These are phyloP conservation scores for Patagioenas fasciata DNA, from an alignment of 2,113 vertebrate genomes.

Conservation along the genomic window DNA sequence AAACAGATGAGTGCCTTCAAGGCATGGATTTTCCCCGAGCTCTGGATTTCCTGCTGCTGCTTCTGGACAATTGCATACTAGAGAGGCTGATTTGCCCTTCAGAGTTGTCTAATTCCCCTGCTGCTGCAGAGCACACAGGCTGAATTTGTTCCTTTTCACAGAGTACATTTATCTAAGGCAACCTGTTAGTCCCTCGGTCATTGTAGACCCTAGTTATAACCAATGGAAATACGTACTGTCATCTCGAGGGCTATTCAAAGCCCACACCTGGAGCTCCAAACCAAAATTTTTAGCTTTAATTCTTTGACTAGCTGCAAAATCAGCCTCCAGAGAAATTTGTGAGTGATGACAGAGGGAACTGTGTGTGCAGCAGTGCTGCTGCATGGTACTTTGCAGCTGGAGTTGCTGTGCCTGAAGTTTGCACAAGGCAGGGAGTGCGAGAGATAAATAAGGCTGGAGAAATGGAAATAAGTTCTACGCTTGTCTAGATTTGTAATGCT, in stretches of 20 bases:
- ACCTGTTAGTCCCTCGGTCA: not conserved
- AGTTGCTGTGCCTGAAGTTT: not conserved
- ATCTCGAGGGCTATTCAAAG: not conserved
- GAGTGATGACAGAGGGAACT: not conserved
- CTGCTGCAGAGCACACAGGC: accelerated
- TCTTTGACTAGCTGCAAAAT: not conserved
- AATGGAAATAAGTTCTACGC: not conserved
- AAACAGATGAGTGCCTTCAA: not conserved
- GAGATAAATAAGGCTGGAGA: not conserved
- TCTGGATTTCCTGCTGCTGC: not conserved
- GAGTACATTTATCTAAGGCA: not conserved
- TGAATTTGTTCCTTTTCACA: not conserved
- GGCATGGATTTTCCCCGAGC: not conserved
- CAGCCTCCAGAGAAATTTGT: not conserved
- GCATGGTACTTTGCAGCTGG: not conserved
- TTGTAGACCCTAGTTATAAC: not conserved
- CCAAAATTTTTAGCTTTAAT: not conserved
- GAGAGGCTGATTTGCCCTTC: not conserved
- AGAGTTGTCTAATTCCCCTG: not conserved
- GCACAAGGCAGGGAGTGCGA: accelerated
- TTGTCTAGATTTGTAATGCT: not conserved
- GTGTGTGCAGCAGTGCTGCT: not conserved
- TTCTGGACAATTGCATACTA: not conserved
- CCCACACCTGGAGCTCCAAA: not conserved
- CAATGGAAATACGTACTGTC: accelerated